Evolutionary conservation across 2,113 vertebrate species (phyloP).

Genomic region (Canis aureus): DNA sequence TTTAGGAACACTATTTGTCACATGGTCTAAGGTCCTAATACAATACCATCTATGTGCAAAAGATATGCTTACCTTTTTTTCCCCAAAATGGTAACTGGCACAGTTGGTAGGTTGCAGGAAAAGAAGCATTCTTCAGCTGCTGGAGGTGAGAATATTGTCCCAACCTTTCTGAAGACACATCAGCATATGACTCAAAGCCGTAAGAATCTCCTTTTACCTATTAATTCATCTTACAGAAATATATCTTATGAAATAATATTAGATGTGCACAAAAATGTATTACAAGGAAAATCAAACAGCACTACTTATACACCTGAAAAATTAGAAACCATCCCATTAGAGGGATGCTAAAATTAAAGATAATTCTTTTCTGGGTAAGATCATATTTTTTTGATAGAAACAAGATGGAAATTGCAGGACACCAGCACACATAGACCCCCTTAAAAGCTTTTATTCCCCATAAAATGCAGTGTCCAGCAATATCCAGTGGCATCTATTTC

Average conservation of each 20-base stretch:
- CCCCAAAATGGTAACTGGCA: background rate
- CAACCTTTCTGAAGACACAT: background rate
- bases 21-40: background rate
- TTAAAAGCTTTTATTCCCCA: background rate
- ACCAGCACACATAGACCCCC: background rate
- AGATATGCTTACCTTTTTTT: background rate
- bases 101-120: background rate
- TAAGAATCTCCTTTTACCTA: background rate
- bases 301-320: constrained; percentile 23
- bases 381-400: background rate
- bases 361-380: background rate
- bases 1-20: background rate
- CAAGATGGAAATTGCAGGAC: background rate
- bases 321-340: background rate
- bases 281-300: constrained; percentile 16
- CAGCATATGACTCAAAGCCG: background rate
- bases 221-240: constrained; percentile 3
- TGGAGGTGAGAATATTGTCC: background rate
- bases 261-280: background rate
- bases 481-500: background rate
- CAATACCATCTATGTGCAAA: background rate
- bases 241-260: background rate
- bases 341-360: constrained; percentile 19
- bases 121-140: background rate
- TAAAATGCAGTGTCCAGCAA: background rate